Conservation (phyloP, 2,797 vertebrate species). For the Molothrus aeneus region DNA sequence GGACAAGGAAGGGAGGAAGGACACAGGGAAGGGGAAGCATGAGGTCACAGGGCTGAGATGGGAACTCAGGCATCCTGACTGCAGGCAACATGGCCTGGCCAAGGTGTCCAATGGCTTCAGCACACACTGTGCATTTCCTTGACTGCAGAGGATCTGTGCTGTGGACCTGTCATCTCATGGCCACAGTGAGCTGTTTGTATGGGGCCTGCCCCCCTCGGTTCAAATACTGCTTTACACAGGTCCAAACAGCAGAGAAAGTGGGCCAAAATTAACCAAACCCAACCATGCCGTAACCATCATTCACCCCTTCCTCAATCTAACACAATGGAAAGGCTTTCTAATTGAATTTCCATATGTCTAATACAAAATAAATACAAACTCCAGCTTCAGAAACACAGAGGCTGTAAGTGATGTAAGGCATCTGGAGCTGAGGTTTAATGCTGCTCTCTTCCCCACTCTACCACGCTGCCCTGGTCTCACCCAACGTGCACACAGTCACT, state of each 20-base stretch:
- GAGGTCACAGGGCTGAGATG: neutral
- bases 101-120: neutral
- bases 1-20: neutral
- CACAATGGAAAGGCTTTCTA: neutral
- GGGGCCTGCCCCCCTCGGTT: neutral
- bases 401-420: neutral
- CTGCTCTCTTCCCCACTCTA: neutral
- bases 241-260: neutral
- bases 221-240: neutral
- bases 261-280: neutral
- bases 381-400: neutral
- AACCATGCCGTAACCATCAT: neutral
- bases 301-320: neutral
- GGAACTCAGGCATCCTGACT: neutral
- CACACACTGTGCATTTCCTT: neutral
- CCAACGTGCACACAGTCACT: accelerated
- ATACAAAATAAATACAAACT: neutral
- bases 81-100: accelerated
- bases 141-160: neutral
- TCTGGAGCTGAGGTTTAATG: neutral
- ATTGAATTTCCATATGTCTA: neutral
- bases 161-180: neutral
- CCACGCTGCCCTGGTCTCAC: constrained; percentile 8
- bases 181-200: neutral
- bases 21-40: neutral